Evolutionary conservation across 2,797 vertebrate species (phyloP).

Genomic region (Phalloptychus januarius): DNA sequence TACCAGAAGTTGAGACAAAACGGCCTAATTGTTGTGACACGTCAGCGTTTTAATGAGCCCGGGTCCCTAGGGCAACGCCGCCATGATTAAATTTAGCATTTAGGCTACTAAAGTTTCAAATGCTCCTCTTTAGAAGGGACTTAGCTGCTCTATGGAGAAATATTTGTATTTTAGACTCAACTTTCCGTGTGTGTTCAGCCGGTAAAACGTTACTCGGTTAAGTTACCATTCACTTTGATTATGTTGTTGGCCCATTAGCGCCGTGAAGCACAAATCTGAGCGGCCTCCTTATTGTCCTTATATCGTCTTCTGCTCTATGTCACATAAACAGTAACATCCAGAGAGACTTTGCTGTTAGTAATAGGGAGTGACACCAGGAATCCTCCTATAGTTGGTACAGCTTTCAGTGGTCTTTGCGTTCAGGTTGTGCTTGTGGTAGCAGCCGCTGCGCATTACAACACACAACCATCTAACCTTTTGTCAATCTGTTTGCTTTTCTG

Average conservation of each 20-base stretch:
- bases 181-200: not conserved
- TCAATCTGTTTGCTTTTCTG: not conserved
- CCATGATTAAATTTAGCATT: slow-evolving; percentile 68
- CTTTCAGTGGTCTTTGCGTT: too few relatives aligned
- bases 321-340: not conserved
- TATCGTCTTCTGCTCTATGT: not conserved
- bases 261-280: not conserved
- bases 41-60: slow-evolving; percentile 64
- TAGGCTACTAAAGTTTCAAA: slow-evolving; percentile 50
- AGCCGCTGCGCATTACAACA: not conserved
- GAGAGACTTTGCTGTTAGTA: not conserved
- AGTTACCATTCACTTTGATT: not conserved
- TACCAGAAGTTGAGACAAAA: slow-evolving; percentile 44
- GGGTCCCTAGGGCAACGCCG: slow-evolving; percentile 50
- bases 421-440: not conserved
- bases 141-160: slow-evolving; percentile 25
- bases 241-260: not conserved
- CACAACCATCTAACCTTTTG: not conserved
- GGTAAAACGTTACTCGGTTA: not conserved
- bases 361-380: not conserved
- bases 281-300: not conserved
- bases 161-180: not conserved
- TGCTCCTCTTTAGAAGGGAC: slow-evolving; percentile 33
- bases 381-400: not conserved
- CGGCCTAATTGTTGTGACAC: slow-evolving; percentile 65